Conservation (phyloP, 2,113 vertebrate species). For the Dolichotis patagonum region DNA sequence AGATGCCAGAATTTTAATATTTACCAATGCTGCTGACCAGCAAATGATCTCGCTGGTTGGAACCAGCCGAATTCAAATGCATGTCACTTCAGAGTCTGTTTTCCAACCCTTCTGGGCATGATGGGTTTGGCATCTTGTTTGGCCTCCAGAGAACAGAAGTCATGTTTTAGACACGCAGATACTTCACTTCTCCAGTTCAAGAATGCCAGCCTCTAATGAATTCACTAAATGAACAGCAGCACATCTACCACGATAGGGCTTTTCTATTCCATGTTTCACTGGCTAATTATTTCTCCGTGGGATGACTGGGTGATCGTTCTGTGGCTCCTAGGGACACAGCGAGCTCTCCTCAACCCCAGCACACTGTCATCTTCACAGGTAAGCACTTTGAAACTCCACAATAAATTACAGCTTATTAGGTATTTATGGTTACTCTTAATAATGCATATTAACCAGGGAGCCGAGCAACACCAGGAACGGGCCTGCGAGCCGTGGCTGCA, state of each 20-base stretch:
- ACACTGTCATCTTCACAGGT: neutral
- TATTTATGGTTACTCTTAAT: neutral
- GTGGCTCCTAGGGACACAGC: neutral
- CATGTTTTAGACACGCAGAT: neutral
- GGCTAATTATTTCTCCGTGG: neutral
- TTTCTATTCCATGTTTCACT: neutral
- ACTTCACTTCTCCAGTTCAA: neutral
- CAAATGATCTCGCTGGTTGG: too few species aligned
- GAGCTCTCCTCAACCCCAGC: too few species aligned
- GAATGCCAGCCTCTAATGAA: neutral
- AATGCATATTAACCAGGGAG: neutral
- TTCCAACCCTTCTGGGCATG: fast-evolving
- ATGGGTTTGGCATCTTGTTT: too few species aligned
- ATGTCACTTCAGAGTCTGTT: fast-evolving
- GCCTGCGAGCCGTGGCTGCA: neutral
- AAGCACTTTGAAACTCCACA: neutral
- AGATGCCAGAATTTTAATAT: neutral
- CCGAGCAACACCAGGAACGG: fast-evolving
- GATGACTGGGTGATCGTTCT: neutral
- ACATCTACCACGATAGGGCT: neutral
- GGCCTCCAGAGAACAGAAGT: neutral
- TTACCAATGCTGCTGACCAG: neutral
- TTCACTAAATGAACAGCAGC: neutral
- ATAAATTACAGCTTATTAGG: neutral
- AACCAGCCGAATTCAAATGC: neutral